Evolutionary conservation across 2,797 vertebrate genomes (phyloP).

Genomic region (Iguana delicatissima): DNA sequence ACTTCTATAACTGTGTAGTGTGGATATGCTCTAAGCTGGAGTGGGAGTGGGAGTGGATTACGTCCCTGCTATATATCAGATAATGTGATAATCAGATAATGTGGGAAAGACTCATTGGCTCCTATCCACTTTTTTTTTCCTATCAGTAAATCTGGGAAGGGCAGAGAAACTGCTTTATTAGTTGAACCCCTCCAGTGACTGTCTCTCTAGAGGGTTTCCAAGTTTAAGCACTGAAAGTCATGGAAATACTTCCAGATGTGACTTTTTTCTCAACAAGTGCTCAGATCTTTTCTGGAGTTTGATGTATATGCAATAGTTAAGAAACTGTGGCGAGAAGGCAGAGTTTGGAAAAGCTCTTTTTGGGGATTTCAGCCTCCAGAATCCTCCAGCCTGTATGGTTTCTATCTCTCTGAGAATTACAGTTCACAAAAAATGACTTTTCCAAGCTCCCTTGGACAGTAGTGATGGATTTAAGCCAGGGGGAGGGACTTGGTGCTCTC

Average conservation of each 20-base stretch:
- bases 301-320: neutral
- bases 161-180: conserved; percentile 1
- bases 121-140: neutral
- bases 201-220: conserved; percentile 4
- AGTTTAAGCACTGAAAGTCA: conserved; percentile 9
- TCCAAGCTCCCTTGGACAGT: neutral
- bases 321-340: neutral
- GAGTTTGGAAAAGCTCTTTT: too few species aligned
- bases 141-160: neutral
- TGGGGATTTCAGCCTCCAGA: too few species aligned
- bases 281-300: conserved; percentile 8
- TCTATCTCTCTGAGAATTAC: too few species aligned
- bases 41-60: conserved; percentile 2
- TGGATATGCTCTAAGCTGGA: neutral
- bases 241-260: conserved; percentile 32
- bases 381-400: too few species aligned
- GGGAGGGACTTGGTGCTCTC: too few species aligned
- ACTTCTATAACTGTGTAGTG: too few species aligned
- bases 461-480: neutral
- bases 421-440: too few species aligned
- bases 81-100: neutral
- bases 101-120: conserved; percentile 15
- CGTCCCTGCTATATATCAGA: conserved; percentile 19
- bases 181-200: neutral
- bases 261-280: neutral